Conservation (phyloP, 2,797 vertebrate species). For the Microctenopoma lineatum region DNA sequence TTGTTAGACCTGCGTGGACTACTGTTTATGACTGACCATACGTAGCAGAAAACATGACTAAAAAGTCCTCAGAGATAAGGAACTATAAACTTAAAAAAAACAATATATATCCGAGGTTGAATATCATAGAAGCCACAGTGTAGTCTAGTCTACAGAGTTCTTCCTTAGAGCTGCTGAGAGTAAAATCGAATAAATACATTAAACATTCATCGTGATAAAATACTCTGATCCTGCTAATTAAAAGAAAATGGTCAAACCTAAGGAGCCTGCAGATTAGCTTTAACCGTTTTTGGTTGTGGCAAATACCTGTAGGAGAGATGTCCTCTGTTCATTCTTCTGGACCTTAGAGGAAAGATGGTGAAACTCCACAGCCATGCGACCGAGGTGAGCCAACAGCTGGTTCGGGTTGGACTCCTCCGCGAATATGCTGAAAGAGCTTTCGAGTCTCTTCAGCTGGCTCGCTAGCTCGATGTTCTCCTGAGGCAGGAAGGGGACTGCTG, state of each 20-base stretch:
- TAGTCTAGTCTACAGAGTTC: neutral
- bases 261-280: neutral
- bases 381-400: slow-evolving; percentile 93
- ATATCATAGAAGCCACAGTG: neutral
- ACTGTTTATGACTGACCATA: too few species aligned
- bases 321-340: slow-evolving; percentile 97
- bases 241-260: neutral
- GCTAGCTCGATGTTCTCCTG: slow-evolving; percentile 90
- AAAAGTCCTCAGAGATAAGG: neutral
- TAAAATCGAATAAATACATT: too few species aligned
- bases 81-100: neutral
- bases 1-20: too few species aligned
- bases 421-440: slow-evolving; percentile 94
- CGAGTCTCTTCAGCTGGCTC: slow-evolving; percentile 92
- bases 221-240: neutral
- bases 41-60: neutral
- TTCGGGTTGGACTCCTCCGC: slow-evolving; percentile 95
- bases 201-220: too few species aligned
- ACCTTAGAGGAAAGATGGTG: slow-evolving; percentile 97
- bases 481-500: slow-evolving; percentile 75
- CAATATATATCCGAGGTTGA: neutral
- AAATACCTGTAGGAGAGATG: slow-evolving; percentile 92
- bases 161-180: too few species aligned
- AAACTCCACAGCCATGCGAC: slow-evolving; percentile 98
- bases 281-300: neutral